phyloP scores from a whole-genome alignment of 2,797 vertebrate species.

The Dermochelys coriacea region DNA sequence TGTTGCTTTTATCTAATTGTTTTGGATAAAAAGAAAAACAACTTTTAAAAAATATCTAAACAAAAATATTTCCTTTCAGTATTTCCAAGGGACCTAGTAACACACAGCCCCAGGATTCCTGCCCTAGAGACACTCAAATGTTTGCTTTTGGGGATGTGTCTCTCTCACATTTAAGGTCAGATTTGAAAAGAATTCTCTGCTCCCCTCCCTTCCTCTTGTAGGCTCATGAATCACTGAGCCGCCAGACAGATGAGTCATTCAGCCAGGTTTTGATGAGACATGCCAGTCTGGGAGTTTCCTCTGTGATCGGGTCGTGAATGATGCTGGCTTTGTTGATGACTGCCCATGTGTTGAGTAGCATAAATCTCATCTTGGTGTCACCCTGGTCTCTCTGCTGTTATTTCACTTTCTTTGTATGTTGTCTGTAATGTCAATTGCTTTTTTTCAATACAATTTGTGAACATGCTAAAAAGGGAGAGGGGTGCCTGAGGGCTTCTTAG shows the following conservation, averaged over 20 bases:
- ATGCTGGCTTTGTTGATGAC: conserved; percentile 64
- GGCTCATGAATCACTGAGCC: conserved; percentile 73
- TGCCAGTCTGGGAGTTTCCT: conserved; percentile 70
- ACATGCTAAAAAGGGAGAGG: background rate
- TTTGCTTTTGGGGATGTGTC: conserved; percentile 69
- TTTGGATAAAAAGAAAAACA: background rate
- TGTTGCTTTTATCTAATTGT: background rate
- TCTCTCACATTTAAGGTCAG: conserved; percentile 59
- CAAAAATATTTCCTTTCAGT: background rate
- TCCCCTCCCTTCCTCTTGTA: conserved; percentile 75
- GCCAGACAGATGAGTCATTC: conserved; percentile 72
- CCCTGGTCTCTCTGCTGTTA: background rate
- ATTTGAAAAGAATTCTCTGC: conserved; percentile 60
- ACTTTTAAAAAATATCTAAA: background rate
- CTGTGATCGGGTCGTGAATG: conserved; percentile 48
- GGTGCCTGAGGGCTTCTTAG: conserved; percentile 29
- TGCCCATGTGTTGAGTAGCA: conserved; percentile 62
- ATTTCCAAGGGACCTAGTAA: background rate
- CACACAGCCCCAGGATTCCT: conserved; percentile 21
- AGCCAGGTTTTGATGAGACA: conserved; percentile 70
- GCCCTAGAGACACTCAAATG: conserved; percentile 40
- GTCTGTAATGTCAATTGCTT: conserved; percentile 62
- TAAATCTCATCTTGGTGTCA: conserved; percentile 50
- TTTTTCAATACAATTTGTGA: conserved; percentile 67
- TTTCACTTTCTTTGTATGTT: conserved; percentile 53